phyloP scores from a whole-genome alignment of 2,797 vertebrate genomes.

The Triplophysa yarkandensis region DNA sequence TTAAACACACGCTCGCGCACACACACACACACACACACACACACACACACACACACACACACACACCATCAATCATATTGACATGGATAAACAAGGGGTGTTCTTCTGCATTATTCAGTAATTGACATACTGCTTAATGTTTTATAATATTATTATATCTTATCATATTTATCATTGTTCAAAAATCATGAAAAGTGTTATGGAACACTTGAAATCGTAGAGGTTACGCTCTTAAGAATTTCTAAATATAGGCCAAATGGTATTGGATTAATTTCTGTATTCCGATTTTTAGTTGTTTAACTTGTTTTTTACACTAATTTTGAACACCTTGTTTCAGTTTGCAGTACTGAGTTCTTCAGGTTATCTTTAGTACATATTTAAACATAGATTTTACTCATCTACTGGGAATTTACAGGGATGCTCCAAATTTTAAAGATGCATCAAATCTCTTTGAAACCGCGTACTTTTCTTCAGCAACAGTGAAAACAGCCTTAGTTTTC shows the following conservation, averaged over 20 bases:
- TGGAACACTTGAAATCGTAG: background rate
- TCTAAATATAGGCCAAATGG: too few species aligned
- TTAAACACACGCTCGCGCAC: constrained; percentile 22
- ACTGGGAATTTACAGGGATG: background rate
- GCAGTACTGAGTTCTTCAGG: constrained; percentile 8
- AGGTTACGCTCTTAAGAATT: too few species aligned
- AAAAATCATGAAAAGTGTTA: background rate
- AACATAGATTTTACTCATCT: background rate
- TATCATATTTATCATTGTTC: too few species aligned
- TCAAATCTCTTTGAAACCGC: background rate
- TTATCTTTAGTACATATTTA: background rate
- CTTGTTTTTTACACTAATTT: too few species aligned
- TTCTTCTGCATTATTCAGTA: background rate
- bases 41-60: constrained; percentile 27
- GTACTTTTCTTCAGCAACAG: background rate
- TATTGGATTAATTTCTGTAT: too few species aligned
- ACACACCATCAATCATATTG: constrained; percentile 16
- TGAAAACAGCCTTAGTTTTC: too few species aligned
- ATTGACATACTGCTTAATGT: background rate
- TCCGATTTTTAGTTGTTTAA: too few species aligned
- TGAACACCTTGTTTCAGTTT: too few species aligned
- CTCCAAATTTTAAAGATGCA: background rate
- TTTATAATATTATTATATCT: too few species aligned
- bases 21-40: constrained; percentile 29
- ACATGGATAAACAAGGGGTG: constrained; percentile 12